Evolutionary conservation across 30 jellyfish, hydroid and myxozoan species (phyloP).

Genomic region (Turritopsis rubra): DNA sequence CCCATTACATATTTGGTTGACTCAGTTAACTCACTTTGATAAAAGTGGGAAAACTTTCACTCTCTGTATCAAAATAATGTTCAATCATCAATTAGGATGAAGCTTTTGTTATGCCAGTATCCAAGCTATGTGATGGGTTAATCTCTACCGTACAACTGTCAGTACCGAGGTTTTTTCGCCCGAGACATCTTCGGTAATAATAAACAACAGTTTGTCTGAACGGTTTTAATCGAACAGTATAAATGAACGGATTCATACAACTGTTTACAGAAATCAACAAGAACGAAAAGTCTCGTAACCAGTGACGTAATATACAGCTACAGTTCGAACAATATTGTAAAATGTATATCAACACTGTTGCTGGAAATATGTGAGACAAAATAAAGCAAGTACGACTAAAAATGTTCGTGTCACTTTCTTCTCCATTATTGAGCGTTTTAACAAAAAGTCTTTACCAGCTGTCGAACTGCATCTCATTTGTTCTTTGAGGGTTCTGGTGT

Average conservation of each 20-base stretch:
- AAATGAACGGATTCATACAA: slow-evolving; percentile 81
- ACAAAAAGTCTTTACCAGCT: slow-evolving; percentile 9
- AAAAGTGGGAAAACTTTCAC: no score
- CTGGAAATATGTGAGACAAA: slow-evolving; percentile 60
- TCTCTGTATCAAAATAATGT: no score
- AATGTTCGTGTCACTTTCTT: slow-evolving; percentile 67
- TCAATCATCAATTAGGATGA: no score
- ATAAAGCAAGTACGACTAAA: slow-evolving; percentile 48
- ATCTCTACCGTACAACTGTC: no score
- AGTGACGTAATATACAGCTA: slow-evolving; percentile 57
- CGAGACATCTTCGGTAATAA: neutral
- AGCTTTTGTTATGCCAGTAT: no score
- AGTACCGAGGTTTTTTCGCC: neutral
- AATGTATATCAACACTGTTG: slow-evolving; percentile 56
- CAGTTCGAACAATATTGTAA: slow-evolving; percentile 57
- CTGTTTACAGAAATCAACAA: slow-evolving; percentile 58
- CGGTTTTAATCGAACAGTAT: slow-evolving; percentile 48
- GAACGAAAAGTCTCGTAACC: slow-evolving; percentile 65
- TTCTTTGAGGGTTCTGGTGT: neutral
- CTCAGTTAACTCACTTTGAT: no score
- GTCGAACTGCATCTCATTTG: neutral
- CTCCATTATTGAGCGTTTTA: slow-evolving; percentile 44
- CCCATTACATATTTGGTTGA: no score
- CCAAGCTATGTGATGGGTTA: no score
- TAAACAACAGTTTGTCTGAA: slow-evolving; percentile 9